These are phyloP conservation scores for Loxodonta africana DNA, from an alignment of 2,113 vertebrate genomes.

Conservation along the genomic window DNA sequence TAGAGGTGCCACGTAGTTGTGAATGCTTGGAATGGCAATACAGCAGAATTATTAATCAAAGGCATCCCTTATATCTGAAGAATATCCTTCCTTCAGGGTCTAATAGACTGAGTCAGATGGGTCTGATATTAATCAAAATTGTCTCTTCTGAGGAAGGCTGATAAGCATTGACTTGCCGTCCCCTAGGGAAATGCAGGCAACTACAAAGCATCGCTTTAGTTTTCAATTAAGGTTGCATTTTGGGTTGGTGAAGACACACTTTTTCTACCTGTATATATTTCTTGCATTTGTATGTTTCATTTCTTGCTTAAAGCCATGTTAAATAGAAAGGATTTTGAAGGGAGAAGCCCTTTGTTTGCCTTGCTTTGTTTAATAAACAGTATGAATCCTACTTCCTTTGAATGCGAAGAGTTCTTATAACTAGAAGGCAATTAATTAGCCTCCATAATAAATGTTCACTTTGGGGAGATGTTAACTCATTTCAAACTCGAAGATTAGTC, in stretches of 20 bases:
- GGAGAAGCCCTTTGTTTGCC: slow-evolving; percentile 59
- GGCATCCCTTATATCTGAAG: slow-evolving; percentile 90
- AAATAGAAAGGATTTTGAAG: slow-evolving; percentile 77
- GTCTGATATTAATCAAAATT: slow-evolving; percentile 92
- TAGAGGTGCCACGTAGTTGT: slow-evolving; percentile 84
- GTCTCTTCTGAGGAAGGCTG: slow-evolving; percentile 91
- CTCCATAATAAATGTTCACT: slow-evolving; percentile 89
- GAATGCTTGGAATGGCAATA: slow-evolving; percentile 89
- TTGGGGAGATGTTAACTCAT: slow-evolving; percentile 88
- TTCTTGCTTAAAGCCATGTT: slow-evolving; percentile 80
- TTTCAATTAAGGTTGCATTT: slow-evolving; percentile 87
- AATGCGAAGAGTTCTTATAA: slow-evolving; percentile 87
- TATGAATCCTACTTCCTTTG: slow-evolving; percentile 88
- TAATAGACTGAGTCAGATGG: slow-evolving; percentile 92
- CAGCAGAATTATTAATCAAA: slow-evolving; percentile 93
- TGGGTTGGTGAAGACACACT: slow-evolving; percentile 59
- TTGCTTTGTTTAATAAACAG: slow-evolving; percentile 89
- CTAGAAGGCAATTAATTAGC: slow-evolving; percentile 91
- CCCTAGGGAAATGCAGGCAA: slow-evolving; percentile 88
- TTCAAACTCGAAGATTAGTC: slow-evolving; percentile 86
- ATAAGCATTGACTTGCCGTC: slow-evolving; percentile 91
- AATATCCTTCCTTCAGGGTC: slow-evolving; percentile 91
- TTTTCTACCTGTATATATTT: slow-evolving; percentile 82
- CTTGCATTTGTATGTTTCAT: slow-evolving; percentile 77
- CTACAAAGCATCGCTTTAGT: slow-evolving; percentile 90